These are phyloP conservation scores for Crenichthys baileyi DNA, from an alignment of 2,797 vertebrate species.

Conservation along the genomic window DNA sequence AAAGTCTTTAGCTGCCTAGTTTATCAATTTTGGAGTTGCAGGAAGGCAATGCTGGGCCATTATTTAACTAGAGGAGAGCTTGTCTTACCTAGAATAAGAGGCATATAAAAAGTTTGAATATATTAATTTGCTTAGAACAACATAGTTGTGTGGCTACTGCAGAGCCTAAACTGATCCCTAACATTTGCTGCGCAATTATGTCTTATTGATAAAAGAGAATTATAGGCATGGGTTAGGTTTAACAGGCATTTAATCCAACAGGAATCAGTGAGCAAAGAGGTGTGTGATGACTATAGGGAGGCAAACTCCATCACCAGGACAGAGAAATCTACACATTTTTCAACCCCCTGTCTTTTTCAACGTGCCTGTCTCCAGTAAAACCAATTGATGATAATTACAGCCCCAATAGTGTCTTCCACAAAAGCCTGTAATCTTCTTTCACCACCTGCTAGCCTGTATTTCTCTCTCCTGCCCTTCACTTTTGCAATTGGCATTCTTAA, in stretches of 20 bases:
- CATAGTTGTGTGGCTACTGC: neutral
- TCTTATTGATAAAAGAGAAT: constrained; percentile 34
- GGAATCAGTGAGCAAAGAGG: constrained; percentile 56
- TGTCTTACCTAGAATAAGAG: no score
- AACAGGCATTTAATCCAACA: constrained; percentile 65
- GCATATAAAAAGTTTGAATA: neutral
- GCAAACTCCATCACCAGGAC: constrained; percentile 31
- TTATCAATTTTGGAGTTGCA: no score
- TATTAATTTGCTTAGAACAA: neutral
- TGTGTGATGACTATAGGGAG: constrained; percentile 55
- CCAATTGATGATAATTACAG: constrained; percentile 61
- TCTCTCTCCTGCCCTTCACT: constrained; percentile 57
- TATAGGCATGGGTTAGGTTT: constrained; percentile 39
- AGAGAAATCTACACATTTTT: constrained; percentile 12
- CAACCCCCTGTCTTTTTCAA: constrained; percentile 29
- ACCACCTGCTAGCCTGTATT: constrained; percentile 32
- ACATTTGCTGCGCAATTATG: constrained; percentile 30
- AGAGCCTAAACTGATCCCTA: neutral
- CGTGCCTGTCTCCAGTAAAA: constrained; percentile 40
- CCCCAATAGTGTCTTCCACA: constrained; percentile 38
- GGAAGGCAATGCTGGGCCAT: no score
- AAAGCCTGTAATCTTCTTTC: constrained; percentile 58
- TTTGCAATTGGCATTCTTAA: constrained; percentile 54
- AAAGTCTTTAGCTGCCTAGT: no score
- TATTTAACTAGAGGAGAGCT: no score